Conservation (phyloP, 2,888 invertebrate genomes). For the Synergus gifuensis region DNA sequence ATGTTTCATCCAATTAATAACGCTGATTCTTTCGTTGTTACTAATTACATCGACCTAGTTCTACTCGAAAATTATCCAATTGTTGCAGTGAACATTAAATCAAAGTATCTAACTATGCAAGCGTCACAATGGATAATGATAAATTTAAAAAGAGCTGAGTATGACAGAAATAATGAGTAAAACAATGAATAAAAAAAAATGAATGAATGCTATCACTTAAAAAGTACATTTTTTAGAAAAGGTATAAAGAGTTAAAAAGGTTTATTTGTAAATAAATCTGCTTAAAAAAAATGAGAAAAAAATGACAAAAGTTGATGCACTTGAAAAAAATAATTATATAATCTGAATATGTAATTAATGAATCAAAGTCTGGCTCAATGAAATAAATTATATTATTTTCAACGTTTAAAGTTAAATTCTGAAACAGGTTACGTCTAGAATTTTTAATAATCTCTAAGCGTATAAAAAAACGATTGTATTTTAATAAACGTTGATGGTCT, state of each 20-base stretch:
- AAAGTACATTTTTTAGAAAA: background rate
- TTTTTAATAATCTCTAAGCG: too few relatives aligned
- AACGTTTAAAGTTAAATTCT: too few relatives aligned
- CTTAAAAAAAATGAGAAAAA: background rate
- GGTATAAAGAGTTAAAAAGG: background rate
- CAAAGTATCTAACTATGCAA: constrained; percentile 1
- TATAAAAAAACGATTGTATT: too few relatives aligned
- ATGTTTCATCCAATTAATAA: constrained; percentile 1
- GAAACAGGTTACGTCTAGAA: too few relatives aligned
- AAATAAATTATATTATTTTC: too few relatives aligned
- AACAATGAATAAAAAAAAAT: background rate
- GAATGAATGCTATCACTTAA: background rate
- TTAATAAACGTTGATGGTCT: too few relatives aligned
- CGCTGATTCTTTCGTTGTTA: background rate
- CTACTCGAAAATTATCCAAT: constrained; percentile 7
- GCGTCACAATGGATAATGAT: background rate
- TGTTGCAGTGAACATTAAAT: constrained; percentile 5
- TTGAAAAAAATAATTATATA: background rate
- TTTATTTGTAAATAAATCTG: background rate
- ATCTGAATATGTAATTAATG: background rate
- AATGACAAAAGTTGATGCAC: background rate
- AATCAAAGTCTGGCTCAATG: too few relatives aligned
- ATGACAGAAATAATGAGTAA: background rate
- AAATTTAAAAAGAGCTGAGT: constrained; percentile 10
- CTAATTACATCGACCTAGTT: constrained; percentile 19